These are phyloP conservation scores for Meriones psammophilus DNA, from an alignment of 2,797 vertebrate genomes.

Conservation along the genomic window DNA sequence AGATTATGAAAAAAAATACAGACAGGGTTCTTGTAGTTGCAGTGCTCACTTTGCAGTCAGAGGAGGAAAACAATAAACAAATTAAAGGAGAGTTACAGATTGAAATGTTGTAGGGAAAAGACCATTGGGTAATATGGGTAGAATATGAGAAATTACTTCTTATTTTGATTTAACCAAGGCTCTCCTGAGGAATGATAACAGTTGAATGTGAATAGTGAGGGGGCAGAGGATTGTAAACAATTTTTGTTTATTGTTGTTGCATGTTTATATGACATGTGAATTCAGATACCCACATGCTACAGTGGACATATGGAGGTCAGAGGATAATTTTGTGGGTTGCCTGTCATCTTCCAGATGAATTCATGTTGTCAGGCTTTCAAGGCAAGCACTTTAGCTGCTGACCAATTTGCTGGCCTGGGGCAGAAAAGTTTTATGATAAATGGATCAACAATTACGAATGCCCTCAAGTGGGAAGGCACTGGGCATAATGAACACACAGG, in stretches of 20 bases:
- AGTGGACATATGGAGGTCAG: neutral
- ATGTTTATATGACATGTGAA: neutral
- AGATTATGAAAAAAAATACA: neutral
- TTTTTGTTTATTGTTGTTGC: neutral
- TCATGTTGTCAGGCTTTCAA: neutral
- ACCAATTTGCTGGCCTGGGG: neutral
- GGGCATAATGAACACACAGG: neutral
- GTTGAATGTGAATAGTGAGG: neutral
- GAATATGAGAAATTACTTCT: neutral
- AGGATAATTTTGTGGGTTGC: neutral
- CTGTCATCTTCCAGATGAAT: neutral
- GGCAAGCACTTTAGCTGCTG: neutral
- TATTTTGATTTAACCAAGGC: neutral
- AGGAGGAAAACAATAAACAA: neutral
- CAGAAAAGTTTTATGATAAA: neutral
- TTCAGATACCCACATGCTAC: neutral
- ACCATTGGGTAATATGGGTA: neutral
- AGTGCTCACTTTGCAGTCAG: neutral
- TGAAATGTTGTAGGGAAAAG: neutral
- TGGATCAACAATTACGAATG: neutral
- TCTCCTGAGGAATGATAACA: neutral
- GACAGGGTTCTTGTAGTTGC: neutral
- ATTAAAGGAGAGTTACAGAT: neutral
- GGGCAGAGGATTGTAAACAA: neutral
- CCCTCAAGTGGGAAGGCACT: conserved; percentile 1